Evolutionary conservation across 1,140 invertebrate genomes (phyloP), one percentile per base, ranked within the genome.

Genomic region (Hycleus cichorii): DNA sequence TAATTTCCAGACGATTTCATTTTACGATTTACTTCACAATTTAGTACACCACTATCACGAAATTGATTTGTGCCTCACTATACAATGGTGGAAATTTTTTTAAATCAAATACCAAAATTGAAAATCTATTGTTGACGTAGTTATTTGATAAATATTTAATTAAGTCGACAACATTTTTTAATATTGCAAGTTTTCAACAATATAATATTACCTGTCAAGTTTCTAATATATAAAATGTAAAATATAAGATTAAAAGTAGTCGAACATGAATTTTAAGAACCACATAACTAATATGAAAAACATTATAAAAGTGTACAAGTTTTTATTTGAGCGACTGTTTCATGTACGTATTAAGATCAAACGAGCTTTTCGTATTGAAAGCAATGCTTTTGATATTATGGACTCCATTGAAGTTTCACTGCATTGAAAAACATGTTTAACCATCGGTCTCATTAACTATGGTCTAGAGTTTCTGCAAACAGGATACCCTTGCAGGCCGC

Each of bases 371-470:
- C 50, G 61, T 51, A 64, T 64, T 66, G 64, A 63, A 59, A 64
- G 60, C 58, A 54, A 32, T 59, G 62, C 64, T 64, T 66, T 64
- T 66, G 59, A 66, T 59, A 32, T 32, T 4, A 64, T 61, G 62
- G 59, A 64, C 57, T 64, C 64, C 57, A 64, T 66, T 60, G 59
- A 59, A 64, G 59, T 51, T 59, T 55, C 49, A 52, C 44, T 49
- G 63, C 60, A 64, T 64, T 64, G 48, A 64, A 64, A 64, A 66
- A 66, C 59, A 66, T 66, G 58, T 66, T 64, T 64, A 66, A 64
- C 62, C 64, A 59, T 60, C 62, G 53, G 64, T 64, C 64, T 66
- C 62, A 64, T 66, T 66, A 66, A 66, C 62, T 59, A 46, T 49
- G 57, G 59, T 64, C 59, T 64, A 64, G 53, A 61, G 49, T 64